Evolutionary conservation across 2,113 vertebrate genomes (phyloP).

Genomic region (Cyprinodon brontotheroides): DNA sequence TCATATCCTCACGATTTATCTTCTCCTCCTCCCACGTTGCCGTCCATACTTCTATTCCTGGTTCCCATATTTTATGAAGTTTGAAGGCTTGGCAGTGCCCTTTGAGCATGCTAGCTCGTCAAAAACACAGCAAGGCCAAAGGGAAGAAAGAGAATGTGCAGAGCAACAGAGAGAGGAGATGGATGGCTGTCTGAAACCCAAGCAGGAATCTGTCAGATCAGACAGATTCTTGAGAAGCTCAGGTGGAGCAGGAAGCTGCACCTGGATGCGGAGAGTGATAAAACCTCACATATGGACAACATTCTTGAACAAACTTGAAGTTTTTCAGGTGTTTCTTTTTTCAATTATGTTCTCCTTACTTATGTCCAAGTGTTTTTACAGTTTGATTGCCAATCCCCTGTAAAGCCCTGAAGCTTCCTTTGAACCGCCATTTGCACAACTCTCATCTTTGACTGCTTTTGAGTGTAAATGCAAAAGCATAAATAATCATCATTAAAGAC

Average conservation of each 20-base stretch:
- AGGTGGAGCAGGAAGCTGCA: conserved; percentile 5
- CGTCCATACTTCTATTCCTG: conserved; percentile 31
- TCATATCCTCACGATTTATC: conserved; percentile 59
- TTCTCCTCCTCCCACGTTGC: conserved; percentile 18
- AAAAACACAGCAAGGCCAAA: conserved; percentile 40
- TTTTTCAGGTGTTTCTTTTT: neutral
- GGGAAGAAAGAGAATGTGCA: conserved; percentile 11
- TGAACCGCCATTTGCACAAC: neutral
- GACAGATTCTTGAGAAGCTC: conserved; percentile 10
- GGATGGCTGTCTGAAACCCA: conserved; percentile 22
- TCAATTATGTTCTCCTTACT: neutral
- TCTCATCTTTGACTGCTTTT: neutral
- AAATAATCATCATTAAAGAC: neutral
- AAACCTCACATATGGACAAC: neutral
- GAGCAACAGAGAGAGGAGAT: conserved; percentile 18
- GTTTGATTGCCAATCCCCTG: neutral
- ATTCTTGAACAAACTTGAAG: neutral
- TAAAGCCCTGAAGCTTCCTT: neutral
- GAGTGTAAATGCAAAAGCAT: neutral
- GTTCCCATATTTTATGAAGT: conserved; percentile 67
- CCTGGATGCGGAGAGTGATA: neutral
- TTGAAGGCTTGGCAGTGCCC: conserved; percentile 63
- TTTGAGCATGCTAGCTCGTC: conserved; percentile 58
- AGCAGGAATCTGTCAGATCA: conserved; percentile 36
- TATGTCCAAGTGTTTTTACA: neutral